Evolutionary conservation across 2,888 invertebrate genomes (phyloP).

Genomic region (Parnassius smintheus): DNA sequence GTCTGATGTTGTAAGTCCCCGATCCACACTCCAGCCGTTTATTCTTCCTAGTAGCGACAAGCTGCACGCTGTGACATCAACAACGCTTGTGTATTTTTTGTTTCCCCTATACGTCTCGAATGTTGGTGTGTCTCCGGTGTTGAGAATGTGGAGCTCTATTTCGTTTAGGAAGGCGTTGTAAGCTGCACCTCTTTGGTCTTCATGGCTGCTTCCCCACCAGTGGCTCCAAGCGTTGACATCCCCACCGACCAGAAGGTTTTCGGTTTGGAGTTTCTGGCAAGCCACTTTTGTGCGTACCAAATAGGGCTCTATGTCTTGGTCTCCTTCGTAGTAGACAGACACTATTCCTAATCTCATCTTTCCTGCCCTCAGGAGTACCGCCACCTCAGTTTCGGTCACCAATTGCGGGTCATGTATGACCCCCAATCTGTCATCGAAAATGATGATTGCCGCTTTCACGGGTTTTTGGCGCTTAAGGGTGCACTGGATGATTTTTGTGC

Average conservation of each 20-base stretch:
- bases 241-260: neutral
- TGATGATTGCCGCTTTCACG: no score
- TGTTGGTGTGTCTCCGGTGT: neutral
- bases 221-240: neutral
- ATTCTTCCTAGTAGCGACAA: neutral
- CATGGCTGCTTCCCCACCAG: neutral
- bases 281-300: neutral
- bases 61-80: slow-evolving; percentile 3
- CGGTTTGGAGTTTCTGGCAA: neutral
- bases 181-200: neutral
- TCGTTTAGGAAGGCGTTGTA: neutral
- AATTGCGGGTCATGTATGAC: no score
- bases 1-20: slow-evolving; percentile 24
- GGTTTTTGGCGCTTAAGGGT: no score
- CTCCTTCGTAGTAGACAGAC: neutral
- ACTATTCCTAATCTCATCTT: neutral
- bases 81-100: neutral
- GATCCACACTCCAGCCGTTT: neutral
- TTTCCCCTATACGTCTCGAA: neutral
- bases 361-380: neutral
- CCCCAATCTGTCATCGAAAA: no score
- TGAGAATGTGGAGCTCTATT: neutral
- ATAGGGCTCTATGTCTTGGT: no score
- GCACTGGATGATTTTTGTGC: no score
- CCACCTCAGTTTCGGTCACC: neutral